Percentiles rank a stretch among this genome's conserved stretches.
These are phyloP conservation scores for Lerista edwardsae DNA, from an alignment of 2,797 vertebrate genomes.

Conservation along the genomic window DNA sequence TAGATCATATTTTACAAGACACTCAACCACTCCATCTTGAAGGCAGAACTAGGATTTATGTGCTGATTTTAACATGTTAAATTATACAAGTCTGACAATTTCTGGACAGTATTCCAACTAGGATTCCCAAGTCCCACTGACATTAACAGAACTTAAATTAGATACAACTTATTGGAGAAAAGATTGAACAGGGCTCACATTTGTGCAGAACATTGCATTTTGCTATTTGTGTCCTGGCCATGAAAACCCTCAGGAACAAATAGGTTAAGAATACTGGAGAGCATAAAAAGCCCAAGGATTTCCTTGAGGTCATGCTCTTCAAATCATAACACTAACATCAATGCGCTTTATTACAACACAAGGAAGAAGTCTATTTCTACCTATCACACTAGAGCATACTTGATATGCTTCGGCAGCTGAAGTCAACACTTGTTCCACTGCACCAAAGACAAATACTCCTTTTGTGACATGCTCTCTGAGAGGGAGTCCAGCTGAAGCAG, in stretches of 20 bases:
- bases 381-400: conserved; percentile 73
- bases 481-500: conserved; percentile 90
- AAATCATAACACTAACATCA: neutral
- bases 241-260: neutral
- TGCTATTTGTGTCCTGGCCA: neutral
- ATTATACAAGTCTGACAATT: too few species aligned
- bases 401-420: conserved; percentile 95
- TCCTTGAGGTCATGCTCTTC: neutral
- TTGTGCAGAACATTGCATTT: neutral
- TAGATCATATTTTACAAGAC: neutral
- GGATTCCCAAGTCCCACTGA: too few species aligned
- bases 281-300: neutral
- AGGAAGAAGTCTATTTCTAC: neutral
- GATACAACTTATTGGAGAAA: too few species aligned
- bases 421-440: conserved; percentile 89
- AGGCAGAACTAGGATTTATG: neutral
- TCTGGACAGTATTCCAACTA: too few species aligned
- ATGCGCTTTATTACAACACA: neutral
- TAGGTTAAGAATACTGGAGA: too few species aligned
- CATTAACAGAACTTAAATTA: too few species aligned
- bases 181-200: neutral
- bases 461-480: conserved; percentile 95
- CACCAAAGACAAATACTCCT: conserved; percentile 95
- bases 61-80: neutral
- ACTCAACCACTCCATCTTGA: neutral